Conservation (phyloP, 1,140 invertebrate genomes). For the Drosophila persimilis region DNA sequence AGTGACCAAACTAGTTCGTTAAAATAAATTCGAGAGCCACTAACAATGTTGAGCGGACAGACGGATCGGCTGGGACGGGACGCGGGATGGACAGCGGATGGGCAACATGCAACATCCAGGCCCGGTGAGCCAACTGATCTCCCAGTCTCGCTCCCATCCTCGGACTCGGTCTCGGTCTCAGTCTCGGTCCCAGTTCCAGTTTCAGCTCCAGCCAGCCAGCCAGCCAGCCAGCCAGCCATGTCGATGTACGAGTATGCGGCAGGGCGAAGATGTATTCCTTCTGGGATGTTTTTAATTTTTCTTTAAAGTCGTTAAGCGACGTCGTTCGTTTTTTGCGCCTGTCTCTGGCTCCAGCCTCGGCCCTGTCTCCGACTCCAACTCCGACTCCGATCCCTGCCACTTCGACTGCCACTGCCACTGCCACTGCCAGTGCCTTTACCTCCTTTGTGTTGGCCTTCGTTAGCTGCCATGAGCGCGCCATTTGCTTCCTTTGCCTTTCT, state of each 20-base stretch:
- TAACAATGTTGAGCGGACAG: conserved; percentile 73
- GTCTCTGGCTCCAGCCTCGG: conserved; percentile 3
- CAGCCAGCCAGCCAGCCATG: conserved; percentile 20
- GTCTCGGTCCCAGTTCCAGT: conserved; percentile 27
- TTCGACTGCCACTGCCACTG: background rate
- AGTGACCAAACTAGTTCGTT: conserved; percentile 82
- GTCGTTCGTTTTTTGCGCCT: conserved; percentile 59
- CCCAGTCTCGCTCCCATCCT: conserved; percentile 24
- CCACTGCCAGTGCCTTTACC: conserved; percentile 17
- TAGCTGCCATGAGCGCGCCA: conserved; percentile 60
- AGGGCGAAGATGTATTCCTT: conserved; percentile 80
- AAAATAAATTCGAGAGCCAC: conserved; percentile 81
- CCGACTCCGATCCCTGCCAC: conserved; percentile 10
- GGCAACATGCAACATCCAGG: conserved; percentile 62
- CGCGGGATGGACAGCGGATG: conserved; percentile 41
- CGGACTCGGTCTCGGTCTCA: conserved; percentile 1
- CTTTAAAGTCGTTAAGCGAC: conserved; percentile 81
- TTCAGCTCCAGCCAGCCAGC: conserved; percentile 24
- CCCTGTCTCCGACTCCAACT: conserved; percentile 34
- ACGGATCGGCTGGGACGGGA: conserved; percentile 13
- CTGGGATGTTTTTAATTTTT: conserved; percentile 82
- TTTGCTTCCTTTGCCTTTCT: conserved; percentile 81
- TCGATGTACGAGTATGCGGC: conserved; percentile 61
- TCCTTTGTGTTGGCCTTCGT: conserved; percentile 66
- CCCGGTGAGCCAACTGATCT: conserved; percentile 1